Conservation (phyloP, 1,140 invertebrate species). For the Orchestia grillus region DNA sequence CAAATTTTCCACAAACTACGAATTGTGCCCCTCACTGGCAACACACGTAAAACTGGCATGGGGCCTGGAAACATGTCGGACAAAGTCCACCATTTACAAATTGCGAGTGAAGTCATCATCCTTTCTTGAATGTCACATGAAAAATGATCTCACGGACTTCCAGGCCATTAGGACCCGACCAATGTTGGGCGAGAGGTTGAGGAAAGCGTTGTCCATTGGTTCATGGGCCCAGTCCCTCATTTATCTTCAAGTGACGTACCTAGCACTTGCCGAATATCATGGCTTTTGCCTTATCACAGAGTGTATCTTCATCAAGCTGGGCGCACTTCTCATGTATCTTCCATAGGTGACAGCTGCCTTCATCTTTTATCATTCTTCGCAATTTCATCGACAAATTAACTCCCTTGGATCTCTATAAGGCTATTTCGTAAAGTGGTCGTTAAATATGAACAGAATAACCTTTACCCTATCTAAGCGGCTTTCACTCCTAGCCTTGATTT, state of each 20-base stretch:
- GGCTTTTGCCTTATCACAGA: slow-evolving; percentile 31
- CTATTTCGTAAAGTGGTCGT: neutral
- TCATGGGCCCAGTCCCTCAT: slow-evolving; percentile 38
- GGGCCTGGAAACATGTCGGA: neutral
- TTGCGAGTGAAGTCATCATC: slow-evolving; percentile 47
- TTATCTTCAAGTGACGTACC: slow-evolving; percentile 52
- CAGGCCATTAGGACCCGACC: slow-evolving; percentile 31
- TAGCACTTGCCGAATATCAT: slow-evolving; percentile 53
- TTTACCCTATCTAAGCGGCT: neutral
- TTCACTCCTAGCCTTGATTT: neutral
- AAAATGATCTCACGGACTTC: slow-evolving; percentile 44
- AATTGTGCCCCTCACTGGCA: neutral
- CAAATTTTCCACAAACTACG: neutral
- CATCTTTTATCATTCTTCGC: slow-evolving; percentile 46
- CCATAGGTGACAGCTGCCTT: slow-evolving; percentile 46
- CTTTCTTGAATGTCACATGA: slow-evolving; percentile 43
- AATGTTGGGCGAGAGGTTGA: slow-evolving; percentile 37
- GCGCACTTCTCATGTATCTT: slow-evolving; percentile 43
- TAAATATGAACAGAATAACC: slow-evolving; percentile 13
- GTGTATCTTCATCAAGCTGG: slow-evolving; percentile 44
- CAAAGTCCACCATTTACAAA: slow-evolving; percentile 33
- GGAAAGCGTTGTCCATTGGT: slow-evolving; percentile 37
- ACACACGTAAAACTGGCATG: neutral
- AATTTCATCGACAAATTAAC: slow-evolving; percentile 43
- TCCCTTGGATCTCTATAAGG: slow-evolving; percentile 22